Percentiles rank a stretch among this genome's conserved stretches.
Evolutionary conservation across 2,113 vertebrate species (phyloP).

Genomic region (Scartelaos histophorus): DNA sequence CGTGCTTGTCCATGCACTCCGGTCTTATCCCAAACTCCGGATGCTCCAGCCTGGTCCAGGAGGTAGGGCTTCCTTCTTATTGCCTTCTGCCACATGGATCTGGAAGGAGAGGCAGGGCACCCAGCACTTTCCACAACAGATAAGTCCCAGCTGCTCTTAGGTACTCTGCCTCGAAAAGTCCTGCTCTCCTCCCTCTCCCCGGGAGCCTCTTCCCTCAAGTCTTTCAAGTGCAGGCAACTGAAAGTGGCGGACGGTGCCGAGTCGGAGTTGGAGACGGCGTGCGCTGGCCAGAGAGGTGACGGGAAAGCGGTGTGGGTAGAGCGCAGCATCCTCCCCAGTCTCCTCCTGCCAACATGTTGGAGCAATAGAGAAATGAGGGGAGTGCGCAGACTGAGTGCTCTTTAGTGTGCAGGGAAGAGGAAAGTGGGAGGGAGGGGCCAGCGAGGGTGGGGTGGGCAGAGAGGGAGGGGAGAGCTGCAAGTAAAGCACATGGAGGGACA

Average conservation of each 20-base stretch:
- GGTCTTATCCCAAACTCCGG: constrained; percentile 53
- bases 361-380: constrained; percentile 63
- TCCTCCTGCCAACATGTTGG: constrained; percentile 76
- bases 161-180: constrained; percentile 47
- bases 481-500: constrained; percentile 17
- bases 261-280: constrained; percentile 58
- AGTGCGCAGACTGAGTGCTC: constrained; percentile 59
- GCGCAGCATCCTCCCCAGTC: constrained; percentile 72
- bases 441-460: constrained; percentile 42
- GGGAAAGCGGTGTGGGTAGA: constrained; percentile 66
- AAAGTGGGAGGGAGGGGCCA: constrained; percentile 61
- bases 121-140: constrained; percentile 59
- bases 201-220: constrained; percentile 53
- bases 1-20: constrained; percentile 70
- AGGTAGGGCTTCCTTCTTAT: constrained; percentile 83
- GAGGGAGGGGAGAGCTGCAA: constrained; percentile 49
- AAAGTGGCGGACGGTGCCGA: constrained; percentile 57
- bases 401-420: constrained; percentile 59
- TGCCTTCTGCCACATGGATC: constrained; percentile 86
- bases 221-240: constrained; percentile 63
- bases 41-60: constrained; percentile 57
- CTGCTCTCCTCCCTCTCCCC: constrained; percentile 49
- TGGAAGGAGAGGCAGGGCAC: constrained; percentile 51
- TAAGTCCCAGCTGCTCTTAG: constrained; percentile 55
- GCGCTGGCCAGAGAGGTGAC: constrained; percentile 63